These are phyloP conservation scores for Lophotriccus pileatus DNA, from an alignment of 2,797 vertebrate genomes.

Conservation along the genomic window DNA sequence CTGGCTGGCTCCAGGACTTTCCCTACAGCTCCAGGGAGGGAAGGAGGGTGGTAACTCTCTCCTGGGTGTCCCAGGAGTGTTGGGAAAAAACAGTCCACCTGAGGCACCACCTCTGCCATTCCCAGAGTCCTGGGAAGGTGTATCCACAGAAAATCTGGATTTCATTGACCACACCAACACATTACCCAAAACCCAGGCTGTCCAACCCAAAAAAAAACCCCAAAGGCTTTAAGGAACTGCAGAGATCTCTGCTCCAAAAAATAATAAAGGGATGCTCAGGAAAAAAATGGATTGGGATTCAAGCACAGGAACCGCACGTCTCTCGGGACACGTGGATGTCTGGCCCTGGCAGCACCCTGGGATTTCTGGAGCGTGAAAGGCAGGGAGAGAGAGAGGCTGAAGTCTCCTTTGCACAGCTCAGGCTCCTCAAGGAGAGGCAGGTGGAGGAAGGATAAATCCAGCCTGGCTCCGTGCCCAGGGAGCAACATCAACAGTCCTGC, in stretches of 20 bases:
- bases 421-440: neutral
- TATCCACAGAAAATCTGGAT: neutral
- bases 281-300: neutral
- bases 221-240: neutral
- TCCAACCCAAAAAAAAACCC: neutral
- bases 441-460: neutral
- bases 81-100: neutral
- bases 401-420: neutral
- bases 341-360: neutral
- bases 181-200: neutral
- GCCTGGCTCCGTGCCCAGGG: neutral
- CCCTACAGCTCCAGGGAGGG: neutral
- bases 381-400: neutral
- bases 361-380: neutral
- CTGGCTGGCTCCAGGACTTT: neutral
- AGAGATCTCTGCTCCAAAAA: neutral
- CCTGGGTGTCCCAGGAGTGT: neutral
- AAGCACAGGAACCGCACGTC: fast-evolving
- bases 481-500: neutral
- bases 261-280: neutral
- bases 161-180: neutral
- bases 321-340: neutral
- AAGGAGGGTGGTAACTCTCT: neutral
- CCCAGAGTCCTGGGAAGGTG: neutral
- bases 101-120: neutral